Evolutionary conservation across 1,140 invertebrate species (phyloP), one percentile per base, ranked within the genome.

Genomic region (Procambarus virginalis): DNA sequence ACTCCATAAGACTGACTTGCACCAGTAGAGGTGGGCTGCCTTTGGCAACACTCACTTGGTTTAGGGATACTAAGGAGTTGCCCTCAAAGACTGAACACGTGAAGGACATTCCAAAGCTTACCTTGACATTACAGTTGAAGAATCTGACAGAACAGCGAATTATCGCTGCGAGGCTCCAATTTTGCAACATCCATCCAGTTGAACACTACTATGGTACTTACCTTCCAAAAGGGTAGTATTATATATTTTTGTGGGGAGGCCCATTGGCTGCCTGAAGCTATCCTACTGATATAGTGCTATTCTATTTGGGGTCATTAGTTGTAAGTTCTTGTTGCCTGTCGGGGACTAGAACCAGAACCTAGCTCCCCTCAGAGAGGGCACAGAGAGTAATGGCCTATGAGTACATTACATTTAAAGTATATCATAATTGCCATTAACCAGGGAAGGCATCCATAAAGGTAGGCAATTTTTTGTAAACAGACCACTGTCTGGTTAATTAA

Each of bases 111-210:
- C 86, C 0, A 78, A 45, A 55, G 77, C 86, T 5, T n/a, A 34
- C 8, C 0, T 81, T 6, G 77, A 87, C 17, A 64, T 87, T 64
- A 46, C 22, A 9, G 48, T 87, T 12, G 78, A 81, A 51, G 77
- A 68, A 10, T 17, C 60, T 64, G 86, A 87, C 12, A 85, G 73
- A 14, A 8, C 55, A 20, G 60, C 76, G 48, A 60, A 80, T 10
- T 87, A 81, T 60, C 20, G 4, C 1, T 87, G 86, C 45, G 58
- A 80, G 68, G 86, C 86, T 60, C 64, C 34, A 87, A 87, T 64
- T 80, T 87, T 51, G 86, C 64, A 45, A 80, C 77, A 58, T 2
- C 10, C 14, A 12, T n/a, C 17, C 73, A 73, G 4, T 73, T 77
- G 9, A 55, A 34, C 22, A 60, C 49, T 58, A 77, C 3, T 55